Evolutionary conservation across 1,140 invertebrate genomes (phyloP).

Genomic region (Laodelphax striatellus): DNA sequence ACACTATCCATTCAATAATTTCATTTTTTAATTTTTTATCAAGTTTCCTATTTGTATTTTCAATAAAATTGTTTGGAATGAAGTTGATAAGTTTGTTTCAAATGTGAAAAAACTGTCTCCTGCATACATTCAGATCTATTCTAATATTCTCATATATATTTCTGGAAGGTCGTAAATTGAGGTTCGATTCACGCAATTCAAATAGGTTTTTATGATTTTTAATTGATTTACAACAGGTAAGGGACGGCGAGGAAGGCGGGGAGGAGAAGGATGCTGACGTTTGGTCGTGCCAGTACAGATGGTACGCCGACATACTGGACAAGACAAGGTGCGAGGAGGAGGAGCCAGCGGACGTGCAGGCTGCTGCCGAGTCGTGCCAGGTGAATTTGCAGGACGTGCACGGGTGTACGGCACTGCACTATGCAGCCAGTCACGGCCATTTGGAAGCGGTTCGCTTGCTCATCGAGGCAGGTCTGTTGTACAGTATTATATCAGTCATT

Average conservation of each 20-base stretch:
- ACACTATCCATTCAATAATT: no score
- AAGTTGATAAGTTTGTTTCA: no score
- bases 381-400: constrained; percentile 39
- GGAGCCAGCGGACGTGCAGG: constrained; percentile 13
- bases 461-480: constrained; percentile 27
- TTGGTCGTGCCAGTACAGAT: constrained; percentile 24
- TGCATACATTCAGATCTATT: no score
- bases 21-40: no score
- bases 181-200: no score
- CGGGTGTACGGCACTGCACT: constrained; percentile 43
- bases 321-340: constrained; percentile 34
- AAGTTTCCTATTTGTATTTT: no score
- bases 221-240: background rate
- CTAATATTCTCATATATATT: no score
- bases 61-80: no score
- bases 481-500: background rate
- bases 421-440: constrained; percentile 42
- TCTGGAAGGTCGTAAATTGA: no score
- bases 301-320: constrained; percentile 42
- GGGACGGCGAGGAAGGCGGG: background rate
- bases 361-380: constrained; percentile 22
- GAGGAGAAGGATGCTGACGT: constrained; percentile 21
- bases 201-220: no score
- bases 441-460: constrained; percentile 35
- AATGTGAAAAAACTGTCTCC: no score